These are phyloP conservation scores for Pseudomyrmex pallidus DNA, from an alignment of 1,140 invertebrate genomes.

Conservation along the genomic window DNA sequence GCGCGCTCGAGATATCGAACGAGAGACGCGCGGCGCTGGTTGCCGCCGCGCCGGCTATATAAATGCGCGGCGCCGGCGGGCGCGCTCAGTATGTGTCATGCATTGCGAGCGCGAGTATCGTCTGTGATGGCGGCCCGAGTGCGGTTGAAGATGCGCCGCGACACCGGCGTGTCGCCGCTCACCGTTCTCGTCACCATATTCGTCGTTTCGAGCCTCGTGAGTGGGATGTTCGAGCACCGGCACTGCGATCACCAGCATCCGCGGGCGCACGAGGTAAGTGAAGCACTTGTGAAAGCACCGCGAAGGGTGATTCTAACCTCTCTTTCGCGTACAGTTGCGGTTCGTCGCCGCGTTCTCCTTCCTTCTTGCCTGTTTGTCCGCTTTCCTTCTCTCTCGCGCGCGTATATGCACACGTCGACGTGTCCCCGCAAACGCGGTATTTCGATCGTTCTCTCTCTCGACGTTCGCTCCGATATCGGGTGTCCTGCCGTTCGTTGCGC, in stretches of 20 bases:
- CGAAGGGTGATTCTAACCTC: constrained; percentile 53
- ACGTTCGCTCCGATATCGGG: no score
- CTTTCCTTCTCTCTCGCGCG: not conserved
- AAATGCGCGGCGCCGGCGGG: constrained; percentile 75
- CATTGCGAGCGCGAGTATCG: constrained; percentile 73
- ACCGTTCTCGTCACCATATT: constrained; percentile 79
- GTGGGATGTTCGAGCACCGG: constrained; percentile 83
- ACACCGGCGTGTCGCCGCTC: constrained; percentile 76
- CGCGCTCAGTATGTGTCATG: constrained; percentile 82
- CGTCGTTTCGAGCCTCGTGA: constrained; percentile 77
- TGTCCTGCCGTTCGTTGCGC: not conserved
- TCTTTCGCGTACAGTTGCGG: not conserved
- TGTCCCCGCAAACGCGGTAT: not conserved
- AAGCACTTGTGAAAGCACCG: not conserved
- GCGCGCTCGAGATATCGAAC: constrained; percentile 64
- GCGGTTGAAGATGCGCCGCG: constrained; percentile 84
- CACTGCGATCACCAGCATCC: constrained; percentile 86
- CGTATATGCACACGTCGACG: not conserved
- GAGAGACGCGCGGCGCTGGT: constrained; percentile 66
- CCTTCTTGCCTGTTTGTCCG: constrained; percentile 26
- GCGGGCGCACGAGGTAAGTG: constrained; percentile 85
- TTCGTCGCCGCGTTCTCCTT: not conserved
- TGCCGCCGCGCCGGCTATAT: constrained; percentile 77
- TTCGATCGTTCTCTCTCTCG: not conserved
- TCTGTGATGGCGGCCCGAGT: constrained; percentile 82